Evolutionary conservation across 2,888 invertebrate genomes (phyloP).

Genomic region (Spicauda simplicius): DNA sequence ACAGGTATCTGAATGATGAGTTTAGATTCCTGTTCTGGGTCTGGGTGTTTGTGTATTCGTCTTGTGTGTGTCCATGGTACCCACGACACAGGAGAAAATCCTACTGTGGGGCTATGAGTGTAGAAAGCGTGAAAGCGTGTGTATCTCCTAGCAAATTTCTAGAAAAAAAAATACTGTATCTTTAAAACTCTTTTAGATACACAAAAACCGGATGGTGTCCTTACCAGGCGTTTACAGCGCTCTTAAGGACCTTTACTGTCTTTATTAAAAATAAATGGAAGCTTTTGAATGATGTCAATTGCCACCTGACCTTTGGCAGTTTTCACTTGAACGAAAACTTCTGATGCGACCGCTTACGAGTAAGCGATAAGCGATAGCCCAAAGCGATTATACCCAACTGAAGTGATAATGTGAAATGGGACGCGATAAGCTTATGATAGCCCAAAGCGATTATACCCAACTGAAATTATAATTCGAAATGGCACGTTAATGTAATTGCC

Average conservation of each 20-base stretch:
- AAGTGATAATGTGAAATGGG: too few relatives aligned
- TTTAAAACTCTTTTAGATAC: not conserved
- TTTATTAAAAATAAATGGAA: constrained; percentile 1
- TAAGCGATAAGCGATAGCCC: not conserved
- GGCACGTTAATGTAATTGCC: too few relatives aligned
- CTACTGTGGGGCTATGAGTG: too few relatives aligned
- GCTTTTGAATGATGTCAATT: constrained; percentile 2
- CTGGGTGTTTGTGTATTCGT: too few relatives aligned
- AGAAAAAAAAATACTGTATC: too few relatives aligned
- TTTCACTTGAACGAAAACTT: not conserved
- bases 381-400: not conserved
- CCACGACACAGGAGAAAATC: too few relatives aligned
- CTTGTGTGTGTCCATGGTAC: too few relatives aligned
- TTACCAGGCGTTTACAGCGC: not conserved
- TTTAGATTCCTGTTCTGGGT: too few relatives aligned
- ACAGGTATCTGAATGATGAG: too few relatives aligned
- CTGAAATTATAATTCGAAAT: too few relatives aligned
- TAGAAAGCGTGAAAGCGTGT: too few relatives aligned
- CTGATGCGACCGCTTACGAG: not conserved
- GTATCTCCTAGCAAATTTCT: too few relatives aligned
- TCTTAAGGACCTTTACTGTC: not conserved
- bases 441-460: not conserved
- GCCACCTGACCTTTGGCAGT: constrained; percentile 4
- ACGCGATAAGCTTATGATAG: not conserved
- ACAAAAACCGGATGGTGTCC: not conserved